phyloP scores from a whole-genome alignment of 1,140 invertebrate genomes.

The Neomicropteryx cornuta region DNA sequence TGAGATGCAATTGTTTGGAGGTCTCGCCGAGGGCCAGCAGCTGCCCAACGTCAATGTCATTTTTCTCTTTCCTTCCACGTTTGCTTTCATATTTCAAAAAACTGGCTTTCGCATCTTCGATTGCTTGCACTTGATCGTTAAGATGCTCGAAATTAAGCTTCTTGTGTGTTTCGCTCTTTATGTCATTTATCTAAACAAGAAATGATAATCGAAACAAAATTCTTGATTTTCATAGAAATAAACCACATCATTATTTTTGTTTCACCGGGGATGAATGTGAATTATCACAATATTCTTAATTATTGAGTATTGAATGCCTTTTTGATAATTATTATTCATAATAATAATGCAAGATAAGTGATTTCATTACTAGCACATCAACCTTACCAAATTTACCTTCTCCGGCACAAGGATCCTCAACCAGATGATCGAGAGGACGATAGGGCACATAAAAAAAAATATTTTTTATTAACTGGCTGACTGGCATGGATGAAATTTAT shows the following conservation, averaged over 20 bases:
- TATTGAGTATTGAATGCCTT: too few species aligned
- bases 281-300: too few species aligned
- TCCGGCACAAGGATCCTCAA: too few species aligned
- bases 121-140: constrained; percentile 33
- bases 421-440: too few species aligned
- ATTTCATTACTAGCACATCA: too few species aligned
- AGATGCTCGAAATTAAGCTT: constrained; percentile 36
- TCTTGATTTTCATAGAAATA: not conserved
- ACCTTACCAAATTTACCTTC: too few species aligned
- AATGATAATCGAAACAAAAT: constrained; percentile 16
- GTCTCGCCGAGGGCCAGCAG: constrained; percentile 41
- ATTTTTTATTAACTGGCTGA: too few species aligned
- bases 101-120: constrained; percentile 40
- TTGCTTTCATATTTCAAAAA: constrained; percentile 35
- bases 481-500: too few species aligned
- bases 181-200: constrained; percentile 25
- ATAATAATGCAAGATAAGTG: too few species aligned
- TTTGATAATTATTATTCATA: too few species aligned
- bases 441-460: too few species aligned
- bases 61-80: constrained; percentile 16
- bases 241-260: constrained; percentile 22
- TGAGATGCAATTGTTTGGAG: constrained; percentile 15
- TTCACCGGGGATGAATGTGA: too few species aligned
- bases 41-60: constrained; percentile 34
- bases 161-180: constrained; percentile 30